A percentile compares a stretch with the other conserved stretches of the same genome.
phyloP scores from a whole-genome alignment of 92 coral and sea anemone species.

The Phenganax marumi region DNA sequence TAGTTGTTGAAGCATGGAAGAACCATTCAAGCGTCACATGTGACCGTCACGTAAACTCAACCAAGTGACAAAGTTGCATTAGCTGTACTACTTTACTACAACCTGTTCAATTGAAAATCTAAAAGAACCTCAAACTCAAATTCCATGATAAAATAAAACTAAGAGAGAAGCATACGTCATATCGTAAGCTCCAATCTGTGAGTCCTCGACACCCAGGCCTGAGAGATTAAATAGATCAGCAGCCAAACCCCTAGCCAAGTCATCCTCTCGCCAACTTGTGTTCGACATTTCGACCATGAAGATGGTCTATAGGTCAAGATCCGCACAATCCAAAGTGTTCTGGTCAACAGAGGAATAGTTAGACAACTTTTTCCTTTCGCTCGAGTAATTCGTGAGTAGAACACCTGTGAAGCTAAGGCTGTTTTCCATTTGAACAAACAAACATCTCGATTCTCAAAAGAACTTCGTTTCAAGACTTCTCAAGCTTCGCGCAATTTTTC shows the following conservation, averaged over 20 bases:
- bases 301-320: not conserved
- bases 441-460: not conserved
- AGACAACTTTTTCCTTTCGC: not conserved
- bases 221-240: slow-evolving; percentile 85
- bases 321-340: not conserved
- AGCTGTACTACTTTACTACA: not conserved
- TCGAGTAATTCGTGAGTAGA: not conserved
- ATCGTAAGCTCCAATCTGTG: slow-evolving; percentile 80
- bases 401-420: slow-evolving; percentile 5
- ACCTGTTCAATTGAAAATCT: not conserved
- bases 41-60: too few species aligned
- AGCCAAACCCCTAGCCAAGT: slow-evolving; percentile 78
- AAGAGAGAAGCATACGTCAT: slow-evolving; percentile 66
- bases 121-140: not conserved
- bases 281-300: slow-evolving; percentile 40
- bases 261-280: slow-evolving; percentile 88
- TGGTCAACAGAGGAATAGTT: not conserved
- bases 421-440: slow-evolving; percentile 7
- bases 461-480: slow-evolving; percentile 2
- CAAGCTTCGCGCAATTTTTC: not conserved
- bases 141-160: slow-evolving; percentile 13
- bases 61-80: too few species aligned
- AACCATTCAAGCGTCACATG: too few species aligned
- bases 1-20: too few species aligned
- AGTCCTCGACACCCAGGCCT: slow-evolving; percentile 86